A percentile compares a stretch with the other conserved stretches of the same genome.
phyloP scores from a whole-genome alignment of 2,888 invertebrate genomes.

The Erynnis tages region DNA sequence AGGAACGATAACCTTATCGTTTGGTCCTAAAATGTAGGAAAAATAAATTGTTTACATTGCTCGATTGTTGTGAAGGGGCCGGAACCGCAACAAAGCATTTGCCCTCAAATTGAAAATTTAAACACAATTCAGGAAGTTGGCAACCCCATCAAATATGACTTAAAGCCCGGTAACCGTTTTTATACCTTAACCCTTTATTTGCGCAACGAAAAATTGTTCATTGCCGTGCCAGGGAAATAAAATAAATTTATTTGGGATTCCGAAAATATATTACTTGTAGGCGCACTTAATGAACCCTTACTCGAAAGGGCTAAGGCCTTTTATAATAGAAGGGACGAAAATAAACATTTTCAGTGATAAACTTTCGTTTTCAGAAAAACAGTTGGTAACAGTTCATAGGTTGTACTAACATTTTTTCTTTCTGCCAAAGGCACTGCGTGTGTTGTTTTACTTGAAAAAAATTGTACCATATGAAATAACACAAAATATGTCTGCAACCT shows the following conservation, averaged over 20 bases:
- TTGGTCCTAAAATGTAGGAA: not conserved
- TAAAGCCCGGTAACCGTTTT: constrained; percentile 22
- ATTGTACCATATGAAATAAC: too few relatives aligned
- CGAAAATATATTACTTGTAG: constrained; percentile 20
- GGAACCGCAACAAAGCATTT: constrained; percentile 20
- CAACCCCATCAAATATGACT: constrained; percentile 26
- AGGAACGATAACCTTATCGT: too few relatives aligned
- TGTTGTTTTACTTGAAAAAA: too few relatives aligned
- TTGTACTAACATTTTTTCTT: too few relatives aligned
- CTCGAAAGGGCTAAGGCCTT: not conserved
- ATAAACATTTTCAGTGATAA: constrained; percentile 7
- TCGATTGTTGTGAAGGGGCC: constrained; percentile 15
- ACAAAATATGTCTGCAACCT: too few relatives aligned
- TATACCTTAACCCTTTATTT: constrained; percentile 19
- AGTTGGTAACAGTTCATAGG: too few relatives aligned
- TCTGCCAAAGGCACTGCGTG: too few relatives aligned
- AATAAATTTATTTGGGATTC: constrained; percentile 21
- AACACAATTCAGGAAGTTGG: constrained; percentile 22
- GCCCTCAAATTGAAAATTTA: constrained; percentile 24
- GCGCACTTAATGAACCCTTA: constrained; percentile 8
- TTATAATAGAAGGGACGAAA: not conserved
- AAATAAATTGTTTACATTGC: not conserved
- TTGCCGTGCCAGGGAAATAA: constrained; percentile 6
- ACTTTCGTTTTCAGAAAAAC: too few relatives aligned
- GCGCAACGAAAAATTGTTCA: constrained; percentile 14